These are phyloP conservation scores for Podabrus alpinus DNA, from an alignment of 2,888 invertebrate species.

Conservation along the genomic window DNA sequence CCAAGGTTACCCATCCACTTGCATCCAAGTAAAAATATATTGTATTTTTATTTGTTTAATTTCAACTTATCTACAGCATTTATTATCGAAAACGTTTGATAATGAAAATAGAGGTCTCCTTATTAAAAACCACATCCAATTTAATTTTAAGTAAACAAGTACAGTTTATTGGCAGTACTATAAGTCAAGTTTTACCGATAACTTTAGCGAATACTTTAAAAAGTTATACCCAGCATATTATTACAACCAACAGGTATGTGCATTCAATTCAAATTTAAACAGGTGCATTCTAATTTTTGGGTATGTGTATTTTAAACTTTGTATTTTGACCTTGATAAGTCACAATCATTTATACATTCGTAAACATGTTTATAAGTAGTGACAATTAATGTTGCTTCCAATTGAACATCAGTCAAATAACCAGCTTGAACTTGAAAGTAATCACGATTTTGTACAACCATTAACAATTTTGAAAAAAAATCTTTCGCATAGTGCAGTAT, in stretches of 20 bases:
- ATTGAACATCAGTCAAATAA: not conserved
- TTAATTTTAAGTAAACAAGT: not conserved
- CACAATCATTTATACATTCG: not conserved
- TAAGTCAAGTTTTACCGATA: not conserved
- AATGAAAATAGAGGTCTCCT: not conserved
- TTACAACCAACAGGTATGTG: not conserved
- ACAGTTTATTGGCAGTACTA: not conserved
- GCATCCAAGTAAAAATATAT: too few species aligned
- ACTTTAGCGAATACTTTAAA: not conserved
- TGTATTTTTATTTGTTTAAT: not conserved
- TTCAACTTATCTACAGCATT: not conserved
- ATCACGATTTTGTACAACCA: not conserved
- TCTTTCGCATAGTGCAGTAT: not conserved
- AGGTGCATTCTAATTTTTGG: not conserved
- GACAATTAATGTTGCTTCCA: not conserved
- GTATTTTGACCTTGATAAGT: not conserved
- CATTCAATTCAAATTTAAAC: not conserved
- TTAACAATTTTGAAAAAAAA: not conserved
- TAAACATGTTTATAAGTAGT: not conserved
- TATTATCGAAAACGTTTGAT: not conserved
- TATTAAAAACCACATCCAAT: constrained; percentile 6
- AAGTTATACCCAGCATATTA: not conserved
- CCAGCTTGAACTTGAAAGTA: not conserved
- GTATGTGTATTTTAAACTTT: not conserved
- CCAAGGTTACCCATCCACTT: too few species aligned